Base-by-base conservation (phyloP, 2,113 vertebrate species). In the Alethe diademata region DNA sequence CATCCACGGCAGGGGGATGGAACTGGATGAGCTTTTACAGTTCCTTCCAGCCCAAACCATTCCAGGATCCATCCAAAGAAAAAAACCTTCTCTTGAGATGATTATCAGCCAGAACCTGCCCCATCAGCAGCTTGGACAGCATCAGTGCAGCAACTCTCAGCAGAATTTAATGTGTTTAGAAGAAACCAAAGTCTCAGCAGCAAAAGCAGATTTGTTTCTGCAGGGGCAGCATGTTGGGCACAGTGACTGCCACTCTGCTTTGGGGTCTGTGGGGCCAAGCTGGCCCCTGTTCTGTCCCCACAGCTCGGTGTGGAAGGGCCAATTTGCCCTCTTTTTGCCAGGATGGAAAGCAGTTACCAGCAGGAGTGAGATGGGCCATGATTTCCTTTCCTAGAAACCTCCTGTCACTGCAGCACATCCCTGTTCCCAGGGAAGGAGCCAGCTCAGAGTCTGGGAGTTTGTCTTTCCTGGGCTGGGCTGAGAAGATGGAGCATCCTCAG, bases 181-280 rank as follows among this genome's bases (percentile, higher is more conserved):
- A 33, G 36, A 36, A 53, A 43, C 1, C 4, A 48, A 38, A 0
- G 3, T 50, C 61, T 86, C 8, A 9, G 56, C 6, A 2, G 85
- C 45, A 35, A 64, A 42, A 42, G 72, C 50, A 36, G 73, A 29
- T 86, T 54, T 38, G 35, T 48, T 43, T 47, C 76, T 48, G 54
- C 42, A 67, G 73, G 69, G 28, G 19, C 65, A 45, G 43, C 0
- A 0, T 1, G 9, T 4, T 0, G 0, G 54, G 66, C 54, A 66
- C 38, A n/a, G 26, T 0, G 1, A 66, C 26, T 40, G 45, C 62
- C 57, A 16, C 60, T 26, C 50, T 6, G 6, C 65, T 35, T 9
- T 14, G 51, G 54, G 29, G 29, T 22, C 50, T 9, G 18, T 6
- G 36, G 79, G 66, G 38, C 24, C 35, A 10, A 61, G 57, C 29